These are phyloP conservation scores for Chydorus sphaericus DNA, from an alignment of 2,888 invertebrate species.

Conservation along the genomic window DNA sequence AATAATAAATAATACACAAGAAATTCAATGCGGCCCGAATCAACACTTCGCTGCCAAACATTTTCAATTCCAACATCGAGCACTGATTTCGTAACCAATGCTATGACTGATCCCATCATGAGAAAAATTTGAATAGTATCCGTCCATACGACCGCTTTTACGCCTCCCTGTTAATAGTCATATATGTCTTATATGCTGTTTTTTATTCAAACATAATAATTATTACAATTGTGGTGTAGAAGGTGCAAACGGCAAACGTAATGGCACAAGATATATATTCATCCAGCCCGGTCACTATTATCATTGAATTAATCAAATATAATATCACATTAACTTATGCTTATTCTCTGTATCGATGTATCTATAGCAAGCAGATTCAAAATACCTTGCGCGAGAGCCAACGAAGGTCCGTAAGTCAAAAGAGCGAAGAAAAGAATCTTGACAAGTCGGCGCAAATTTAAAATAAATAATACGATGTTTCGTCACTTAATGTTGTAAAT, in stretches of 20 bases:
- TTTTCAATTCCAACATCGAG: slow-evolving; percentile 38
- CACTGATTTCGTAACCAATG: slow-evolving; percentile 28
- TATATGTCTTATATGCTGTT: no score
- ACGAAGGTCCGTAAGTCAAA: slow-evolving; percentile 70
- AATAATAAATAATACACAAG: slow-evolving; percentile 44
- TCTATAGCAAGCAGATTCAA: background rate
- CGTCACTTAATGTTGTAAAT: no score
- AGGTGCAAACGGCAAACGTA: slow-evolving; percentile 32
- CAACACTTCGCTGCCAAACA: slow-evolving; percentile 49
- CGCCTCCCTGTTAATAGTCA: slow-evolving; percentile 69
- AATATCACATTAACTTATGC: no score
- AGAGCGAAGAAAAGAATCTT: slow-evolving; percentile 37
- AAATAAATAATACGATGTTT: slow-evolving; percentile 14
- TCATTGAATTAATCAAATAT: no score
- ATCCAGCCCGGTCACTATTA: slow-evolving; percentile 32
- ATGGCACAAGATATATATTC: slow-evolving; percentile 32
- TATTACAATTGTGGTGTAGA: slow-evolving; percentile 32
- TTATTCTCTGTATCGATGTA: no score
- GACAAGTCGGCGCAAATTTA: background rate
- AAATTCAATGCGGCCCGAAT: slow-evolving; percentile 51
- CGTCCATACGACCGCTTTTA: slow-evolving; percentile 85
- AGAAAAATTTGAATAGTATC: slow-evolving; percentile 72
- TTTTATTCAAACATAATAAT: background rate
- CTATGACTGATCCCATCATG: slow-evolving; percentile 47
- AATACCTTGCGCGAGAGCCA: slow-evolving; percentile 60